Evolutionary conservation across 2,113 vertebrate genomes (phyloP), one percentile per base, ranked within the genome.

Genomic region (Desmodus rotundus): DNA sequence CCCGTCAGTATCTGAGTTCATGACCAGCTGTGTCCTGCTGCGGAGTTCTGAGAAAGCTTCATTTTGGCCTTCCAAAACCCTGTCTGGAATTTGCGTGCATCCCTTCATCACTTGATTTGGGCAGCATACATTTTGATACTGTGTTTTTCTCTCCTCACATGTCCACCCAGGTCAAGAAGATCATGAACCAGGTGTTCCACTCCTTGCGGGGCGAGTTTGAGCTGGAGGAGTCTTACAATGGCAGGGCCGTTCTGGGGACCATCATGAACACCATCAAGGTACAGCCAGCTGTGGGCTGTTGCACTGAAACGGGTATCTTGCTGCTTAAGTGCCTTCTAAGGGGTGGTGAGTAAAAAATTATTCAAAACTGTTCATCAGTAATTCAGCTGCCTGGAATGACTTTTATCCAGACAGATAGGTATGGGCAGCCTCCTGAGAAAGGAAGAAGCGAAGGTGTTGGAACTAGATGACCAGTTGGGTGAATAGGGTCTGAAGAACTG

Each of bases 121-220:
- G 58, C 31, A 95, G 38, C 50, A 24, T 41, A 8, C 22, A 7
- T 56, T 80, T 89, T 90, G 81, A 31, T 58, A 14, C 22, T 88
- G 9, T 73, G 7, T 22, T 85, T 20, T 36, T 13, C 38, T 17
- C n/a, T 52, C 54, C 41, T 58, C 19, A 2, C 0, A 1, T 94
- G 33, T 41, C 96, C 14, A 24, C 82, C 0, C 98, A 99, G 99
- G 99, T 99, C 38, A 99, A 99, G 98, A 99, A 99, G 70, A 99
- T 99, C 92, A 99, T 99, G 99, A 99, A 99, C 3, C 98, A 99
- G 1, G 99, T 99, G 5, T 99, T 99, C 95, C 99, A 99, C 12
- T 99, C 99, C 12, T 98, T 99, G 83, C 97, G 99, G 26, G 98
- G 98, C 19, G 99, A 99, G 97, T 99, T 99, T 95, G 99, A 99